Conservation (phyloP, 2,888 invertebrate genomes). For the Thyatira batis region DNA sequence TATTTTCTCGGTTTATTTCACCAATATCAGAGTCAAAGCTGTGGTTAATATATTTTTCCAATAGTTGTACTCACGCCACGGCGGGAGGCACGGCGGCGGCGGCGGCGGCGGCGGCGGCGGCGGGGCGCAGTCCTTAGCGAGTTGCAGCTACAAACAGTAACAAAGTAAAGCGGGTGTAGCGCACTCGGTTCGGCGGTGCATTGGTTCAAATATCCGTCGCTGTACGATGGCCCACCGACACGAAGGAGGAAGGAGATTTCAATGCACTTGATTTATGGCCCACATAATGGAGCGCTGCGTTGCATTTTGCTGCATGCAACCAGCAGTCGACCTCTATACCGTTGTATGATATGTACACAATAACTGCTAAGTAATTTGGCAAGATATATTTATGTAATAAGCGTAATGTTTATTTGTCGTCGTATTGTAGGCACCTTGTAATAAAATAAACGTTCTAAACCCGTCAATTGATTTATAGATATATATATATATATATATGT, state of each 20-base stretch:
- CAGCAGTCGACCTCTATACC: constrained; percentile 43
- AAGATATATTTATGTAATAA: constrained; percentile 22
- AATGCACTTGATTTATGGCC: constrained; percentile 77
- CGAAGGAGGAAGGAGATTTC: constrained; percentile 79
- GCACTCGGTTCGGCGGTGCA: constrained; percentile 43
- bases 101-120: background rate
- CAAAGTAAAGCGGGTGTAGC: constrained; percentile 20
- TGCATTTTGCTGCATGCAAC: constrained; percentile 73
- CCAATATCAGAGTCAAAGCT: background rate
- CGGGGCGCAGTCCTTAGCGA: constrained; percentile 11
- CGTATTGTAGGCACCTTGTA: too few relatives aligned
- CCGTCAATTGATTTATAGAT: too few relatives aligned
- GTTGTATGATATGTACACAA: constrained; percentile 41
- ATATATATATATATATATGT: too few relatives aligned
- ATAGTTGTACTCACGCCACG: background rate
- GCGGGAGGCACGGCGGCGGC: background rate
- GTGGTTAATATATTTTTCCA: background rate
- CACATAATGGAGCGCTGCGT: constrained; percentile 70
- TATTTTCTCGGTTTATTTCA: background rate
- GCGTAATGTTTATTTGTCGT: background rate
- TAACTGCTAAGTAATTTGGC: constrained; percentile 25
- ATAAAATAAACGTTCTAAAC: too few relatives aligned
- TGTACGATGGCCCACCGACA: constrained; percentile 69
- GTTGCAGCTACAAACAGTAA: constrained; percentile 23
- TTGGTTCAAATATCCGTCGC: constrained; percentile 71